Evolutionary conservation across 2,888 invertebrate species (phyloP).

Genomic region (Idaea aversata): DNA sequence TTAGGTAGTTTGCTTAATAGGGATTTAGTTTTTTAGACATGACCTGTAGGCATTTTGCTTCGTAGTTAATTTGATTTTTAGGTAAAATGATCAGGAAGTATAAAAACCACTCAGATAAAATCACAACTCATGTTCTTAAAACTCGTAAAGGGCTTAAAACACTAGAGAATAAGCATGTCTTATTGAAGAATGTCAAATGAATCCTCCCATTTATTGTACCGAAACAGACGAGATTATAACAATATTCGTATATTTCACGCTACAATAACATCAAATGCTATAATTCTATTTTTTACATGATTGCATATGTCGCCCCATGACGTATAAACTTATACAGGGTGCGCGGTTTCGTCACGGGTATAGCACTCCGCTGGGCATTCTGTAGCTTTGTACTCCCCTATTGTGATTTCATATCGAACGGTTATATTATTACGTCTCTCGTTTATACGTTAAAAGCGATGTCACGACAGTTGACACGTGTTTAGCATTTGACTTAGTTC

Average conservation of each 20-base stretch:
- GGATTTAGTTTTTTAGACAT: no score
- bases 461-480: constrained; percentile 74
- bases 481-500: constrained; percentile 71
- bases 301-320: constrained; percentile 48
- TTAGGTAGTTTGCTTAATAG: no score
- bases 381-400: constrained; percentile 38
- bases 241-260: constrained; percentile 65
- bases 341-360: constrained; percentile 62
- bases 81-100: no score
- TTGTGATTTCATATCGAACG: constrained; percentile 62
- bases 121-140: no score
- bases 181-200: not conserved
- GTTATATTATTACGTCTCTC: constrained; percentile 66
- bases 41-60: no score
- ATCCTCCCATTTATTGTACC: not conserved
- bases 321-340: constrained; percentile 52
- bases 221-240: constrained; percentile 45
- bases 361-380: constrained; percentile 50
- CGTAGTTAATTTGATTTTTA: no score
- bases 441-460: constrained; percentile 63
- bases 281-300: constrained; percentile 71
- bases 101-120: no score
- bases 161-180: not conserved
- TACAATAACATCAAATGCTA: constrained; percentile 52
- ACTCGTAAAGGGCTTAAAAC: not conserved